phyloP scores from a whole-genome alignment of 2,888 invertebrate genomes.

The Anoplius nigerrimus region DNA sequence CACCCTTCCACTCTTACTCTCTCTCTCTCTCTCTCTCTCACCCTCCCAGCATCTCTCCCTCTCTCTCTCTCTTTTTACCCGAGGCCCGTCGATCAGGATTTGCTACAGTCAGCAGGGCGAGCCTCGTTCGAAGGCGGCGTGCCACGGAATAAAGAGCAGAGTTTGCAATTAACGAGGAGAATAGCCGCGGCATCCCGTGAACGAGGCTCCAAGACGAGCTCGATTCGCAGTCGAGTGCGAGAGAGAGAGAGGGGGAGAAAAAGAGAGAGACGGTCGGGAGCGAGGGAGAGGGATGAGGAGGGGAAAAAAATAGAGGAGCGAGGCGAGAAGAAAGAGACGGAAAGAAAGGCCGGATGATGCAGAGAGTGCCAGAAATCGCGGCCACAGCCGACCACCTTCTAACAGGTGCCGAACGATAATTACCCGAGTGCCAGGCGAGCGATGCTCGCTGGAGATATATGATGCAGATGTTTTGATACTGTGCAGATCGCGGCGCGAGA shows the following conservation, averaged over 20 bases:
- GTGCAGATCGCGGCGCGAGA: background rate
- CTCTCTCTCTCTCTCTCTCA: too few relatives aligned
- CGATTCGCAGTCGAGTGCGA: background rate
- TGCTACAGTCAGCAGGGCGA: too few relatives aligned
- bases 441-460: conserved; percentile 41
- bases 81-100: too few relatives aligned
- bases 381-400: conserved; percentile 18
- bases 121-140: too few relatives aligned
- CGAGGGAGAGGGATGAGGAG: background rate
- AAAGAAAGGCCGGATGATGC: conserved; percentile 26
- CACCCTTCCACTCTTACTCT: too few relatives aligned
- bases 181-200: conserved; percentile 8
- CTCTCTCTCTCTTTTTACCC: too few relatives aligned
- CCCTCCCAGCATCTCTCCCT: too few relatives aligned
- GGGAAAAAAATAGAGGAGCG: background rate
- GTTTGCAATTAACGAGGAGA: conserved; percentile 26
- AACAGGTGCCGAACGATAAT: conserved; percentile 56
- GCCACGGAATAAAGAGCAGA: conserved; percentile 20
- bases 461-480: conserved; percentile 50
- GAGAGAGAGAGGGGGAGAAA: conserved; percentile 6
- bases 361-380: conserved; percentile 13
- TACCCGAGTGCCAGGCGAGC: conserved; percentile 37
- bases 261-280: background rate
- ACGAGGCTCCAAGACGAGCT: background rate
- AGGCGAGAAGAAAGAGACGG: background rate